A percentile compares a stretch with the other conserved stretches of the same genome.
These are phyloP conservation scores for Podiceps cristatus DNA, from an alignment of 2,113 vertebrate species.

Conservation along the genomic window DNA sequence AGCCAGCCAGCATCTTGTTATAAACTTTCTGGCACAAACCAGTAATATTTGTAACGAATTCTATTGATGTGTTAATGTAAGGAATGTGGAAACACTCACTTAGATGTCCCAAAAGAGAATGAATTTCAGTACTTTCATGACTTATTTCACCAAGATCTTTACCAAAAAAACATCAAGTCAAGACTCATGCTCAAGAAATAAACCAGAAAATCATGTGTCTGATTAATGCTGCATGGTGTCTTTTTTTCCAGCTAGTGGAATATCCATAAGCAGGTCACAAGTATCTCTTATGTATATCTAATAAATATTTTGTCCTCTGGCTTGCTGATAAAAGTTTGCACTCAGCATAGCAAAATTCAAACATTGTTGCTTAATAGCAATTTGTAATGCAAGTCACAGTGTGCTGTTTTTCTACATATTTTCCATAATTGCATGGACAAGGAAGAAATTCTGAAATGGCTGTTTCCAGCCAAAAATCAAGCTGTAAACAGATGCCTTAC, in stretches of 20 bases:
- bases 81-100: conserved; percentile 41
- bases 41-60: conserved; percentile 24
- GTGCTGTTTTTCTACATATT: background rate
- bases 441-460: conserved; percentile 3
- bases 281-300: background rate
- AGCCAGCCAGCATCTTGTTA: conserved; percentile 19
- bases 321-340: background rate
- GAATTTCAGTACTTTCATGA: conserved; percentile 1
- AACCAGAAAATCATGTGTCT: background rate
- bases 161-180: background rate
- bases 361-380: background rate
- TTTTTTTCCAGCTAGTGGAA: background rate
- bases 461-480: background rate
- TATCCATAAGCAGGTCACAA: background rate
- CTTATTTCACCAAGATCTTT: background rate
- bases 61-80: conserved; percentile 19
- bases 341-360: background rate
- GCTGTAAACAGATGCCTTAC: background rate
- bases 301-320: background rate
- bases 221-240: background rate
- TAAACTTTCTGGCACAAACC: conserved; percentile 45
- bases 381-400: background rate
- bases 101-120: conserved; percentile 11
- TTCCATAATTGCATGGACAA: background rate
- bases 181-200: background rate